Evolutionary conservation across 2,797 vertebrate species (phyloP).

Genomic region (Pelobates cultripes): DNA sequence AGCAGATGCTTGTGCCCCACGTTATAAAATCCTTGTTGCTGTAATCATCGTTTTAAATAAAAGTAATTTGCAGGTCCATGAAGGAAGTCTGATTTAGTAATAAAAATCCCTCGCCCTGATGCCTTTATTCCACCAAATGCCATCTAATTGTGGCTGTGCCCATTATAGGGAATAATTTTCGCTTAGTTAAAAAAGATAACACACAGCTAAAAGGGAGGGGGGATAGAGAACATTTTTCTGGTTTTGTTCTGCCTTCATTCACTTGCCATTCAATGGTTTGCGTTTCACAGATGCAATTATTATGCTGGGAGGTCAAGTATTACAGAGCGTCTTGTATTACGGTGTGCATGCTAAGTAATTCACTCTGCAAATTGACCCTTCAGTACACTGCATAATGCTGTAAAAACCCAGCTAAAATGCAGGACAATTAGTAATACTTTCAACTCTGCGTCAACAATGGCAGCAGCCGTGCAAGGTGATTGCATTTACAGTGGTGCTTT

Average conservation of each 20-base stretch:
- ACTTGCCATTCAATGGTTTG: slow-evolving; percentile 89
- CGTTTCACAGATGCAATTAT: slow-evolving; percentile 98
- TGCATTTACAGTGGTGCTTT: slow-evolving; percentile 92
- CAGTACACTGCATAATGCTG: slow-evolving; percentile 91
- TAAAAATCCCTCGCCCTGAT: slow-evolving; percentile 83
- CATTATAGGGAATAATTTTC: slow-evolving; percentile 88
- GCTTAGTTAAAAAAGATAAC: slow-evolving; percentile 82
- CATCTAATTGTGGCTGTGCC: slow-evolving; percentile 86
- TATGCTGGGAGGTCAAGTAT: slow-evolving; percentile 99
- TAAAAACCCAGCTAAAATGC: slow-evolving; percentile 95
- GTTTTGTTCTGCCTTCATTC: slow-evolving; percentile 94
- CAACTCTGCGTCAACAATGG: slow-evolving; percentile 86
- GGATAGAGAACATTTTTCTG: slow-evolving; percentile 84
- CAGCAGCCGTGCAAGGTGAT: slow-evolving; percentile 93
- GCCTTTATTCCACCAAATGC: slow-evolving; percentile 85
- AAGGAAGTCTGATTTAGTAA: slow-evolving; percentile 83
- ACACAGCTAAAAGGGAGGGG: slow-evolving; percentile 76
- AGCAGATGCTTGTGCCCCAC: slow-evolving; percentile 16
- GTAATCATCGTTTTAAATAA: slow-evolving; percentile 53
- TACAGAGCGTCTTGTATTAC: slow-evolving; percentile 95
- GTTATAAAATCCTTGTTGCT: slow-evolving; percentile 49
- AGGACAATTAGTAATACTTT: slow-evolving; percentile 98
- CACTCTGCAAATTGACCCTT: slow-evolving; percentile 97
- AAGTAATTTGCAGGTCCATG: slow-evolving; percentile 80
- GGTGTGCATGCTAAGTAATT: slow-evolving; percentile 99